Percentiles rank a stretch among this genome's conserved stretches.
Conservation (phyloP, 2,888 invertebrate genomes). For the Cantharis flavilabris region DNA sequence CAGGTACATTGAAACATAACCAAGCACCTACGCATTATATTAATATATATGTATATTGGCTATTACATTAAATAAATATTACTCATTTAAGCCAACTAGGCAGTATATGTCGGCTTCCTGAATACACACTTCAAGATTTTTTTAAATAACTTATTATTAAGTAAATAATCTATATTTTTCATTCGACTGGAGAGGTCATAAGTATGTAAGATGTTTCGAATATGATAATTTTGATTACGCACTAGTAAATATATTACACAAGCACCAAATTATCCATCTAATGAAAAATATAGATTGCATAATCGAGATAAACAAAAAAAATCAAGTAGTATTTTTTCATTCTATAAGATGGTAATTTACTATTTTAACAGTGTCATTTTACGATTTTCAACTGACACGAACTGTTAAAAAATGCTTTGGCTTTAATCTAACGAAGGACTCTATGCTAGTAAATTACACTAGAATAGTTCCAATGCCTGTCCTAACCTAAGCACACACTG, state of each 20-base stretch:
- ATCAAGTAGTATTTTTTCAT: constrained; percentile 46
- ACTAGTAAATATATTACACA: constrained; percentile 27
- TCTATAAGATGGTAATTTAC: constrained; percentile 54
- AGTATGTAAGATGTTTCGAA: constrained; percentile 27
- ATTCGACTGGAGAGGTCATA: constrained; percentile 21
- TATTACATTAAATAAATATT: constrained; percentile 53
- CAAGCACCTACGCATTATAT: constrained; percentile 55
- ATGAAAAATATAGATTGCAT: constrained; percentile 23
- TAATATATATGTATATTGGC: constrained; percentile 41
- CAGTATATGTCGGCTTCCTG: constrained; percentile 28
- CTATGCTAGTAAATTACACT: constrained; percentile 62
- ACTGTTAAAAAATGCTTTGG: constrained; percentile 61
- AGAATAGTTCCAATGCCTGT: constrained; percentile 55
- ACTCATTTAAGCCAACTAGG: constrained; percentile 49
- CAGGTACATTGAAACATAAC: constrained; percentile 54
- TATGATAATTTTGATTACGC: constrained; percentile 25
- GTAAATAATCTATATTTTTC: constrained; percentile 24
- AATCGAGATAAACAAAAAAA: constrained; percentile 30
- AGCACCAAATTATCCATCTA: constrained; percentile 28
- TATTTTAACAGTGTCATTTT: constrained; percentile 62
- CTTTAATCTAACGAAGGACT: constrained; percentile 55
- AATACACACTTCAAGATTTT: constrained; percentile 37
- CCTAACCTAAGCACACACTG: constrained; percentile 56
- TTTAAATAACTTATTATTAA: constrained; percentile 40
- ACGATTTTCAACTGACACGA: constrained; percentile 47